phyloP scores from a whole-genome alignment of 2,113 vertebrate species.

The Calonectris borealis region DNA sequence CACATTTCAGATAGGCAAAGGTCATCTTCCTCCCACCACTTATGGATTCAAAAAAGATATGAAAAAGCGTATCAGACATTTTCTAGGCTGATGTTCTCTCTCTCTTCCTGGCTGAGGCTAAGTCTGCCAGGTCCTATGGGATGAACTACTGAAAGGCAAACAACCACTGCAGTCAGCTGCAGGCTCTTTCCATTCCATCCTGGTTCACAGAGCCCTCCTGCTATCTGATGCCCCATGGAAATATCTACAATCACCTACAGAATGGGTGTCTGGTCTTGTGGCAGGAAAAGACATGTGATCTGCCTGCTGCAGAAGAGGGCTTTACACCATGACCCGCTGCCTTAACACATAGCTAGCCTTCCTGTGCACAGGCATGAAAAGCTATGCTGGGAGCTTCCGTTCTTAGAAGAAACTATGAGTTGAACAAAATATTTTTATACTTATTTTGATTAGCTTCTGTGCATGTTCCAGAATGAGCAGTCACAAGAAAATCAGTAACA shows the following conservation, averaged over 20 bases:
- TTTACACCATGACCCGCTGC: neutral
- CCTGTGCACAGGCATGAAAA: neutral
- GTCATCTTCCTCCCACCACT: neutral
- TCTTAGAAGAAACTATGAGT: neutral
- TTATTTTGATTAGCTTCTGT: neutral
- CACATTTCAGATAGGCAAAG: neutral
- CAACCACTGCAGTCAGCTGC: neutral
- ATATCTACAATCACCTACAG: neutral
- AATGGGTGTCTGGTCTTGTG: neutral
- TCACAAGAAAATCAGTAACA: neutral
- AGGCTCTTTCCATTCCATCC: neutral
- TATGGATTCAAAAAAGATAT: neutral
- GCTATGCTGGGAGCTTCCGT: neutral
- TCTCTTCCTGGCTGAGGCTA: neutral
- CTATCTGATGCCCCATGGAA: neutral
- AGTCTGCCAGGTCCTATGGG: neutral
- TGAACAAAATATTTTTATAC: neutral
- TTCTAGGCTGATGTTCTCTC: neutral
- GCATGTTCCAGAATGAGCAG: neutral
- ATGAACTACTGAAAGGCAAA: neutral
- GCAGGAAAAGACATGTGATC: neutral
- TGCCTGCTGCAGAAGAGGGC: neutral
- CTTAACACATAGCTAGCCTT: neutral
- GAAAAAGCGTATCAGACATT: neutral
- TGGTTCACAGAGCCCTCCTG: neutral